These are phyloP conservation scores for Branchellion lobata DNA, from an alignment of 2,888 invertebrate genomes.

Conservation along the genomic window DNA sequence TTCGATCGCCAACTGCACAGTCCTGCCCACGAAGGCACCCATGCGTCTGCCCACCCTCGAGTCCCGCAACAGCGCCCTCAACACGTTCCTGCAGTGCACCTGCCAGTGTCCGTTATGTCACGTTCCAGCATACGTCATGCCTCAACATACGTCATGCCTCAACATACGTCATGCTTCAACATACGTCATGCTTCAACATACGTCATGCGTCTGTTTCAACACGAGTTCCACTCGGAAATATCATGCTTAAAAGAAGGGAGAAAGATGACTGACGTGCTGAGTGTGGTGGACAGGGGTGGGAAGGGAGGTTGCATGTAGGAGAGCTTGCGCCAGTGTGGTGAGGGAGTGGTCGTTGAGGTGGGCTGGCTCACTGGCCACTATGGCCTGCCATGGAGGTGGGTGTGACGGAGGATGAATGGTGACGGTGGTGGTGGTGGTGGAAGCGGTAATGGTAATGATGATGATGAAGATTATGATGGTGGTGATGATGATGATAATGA, in stretches of 20 bases:
- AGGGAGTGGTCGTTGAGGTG: background rate
- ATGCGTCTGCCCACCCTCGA: slow-evolving; percentile 75
- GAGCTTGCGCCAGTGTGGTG: background rate
- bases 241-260: too few relatives aligned
- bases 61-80: slow-evolving; percentile 78
- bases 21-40: slow-evolving; percentile 71
- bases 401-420: slow-evolving; percentile 53
- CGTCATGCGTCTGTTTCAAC: too few relatives aligned
- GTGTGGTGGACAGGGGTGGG: background rate
- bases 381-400: too few relatives aligned
- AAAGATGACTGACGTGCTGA: background rate
- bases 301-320: background rate
- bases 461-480: too few relatives aligned
- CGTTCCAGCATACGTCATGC: background rate
- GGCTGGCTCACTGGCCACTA: slow-evolving; percentile 74
- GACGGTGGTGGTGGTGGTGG: background rate
- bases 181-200: background rate
- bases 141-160: too few relatives aligned
- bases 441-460: too few relatives aligned
- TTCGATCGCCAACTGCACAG: slow-evolving; percentile 72
- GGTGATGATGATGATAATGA: too few relatives aligned
- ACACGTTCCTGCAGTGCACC: slow-evolving; percentile 81
- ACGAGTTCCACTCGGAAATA: background rate
- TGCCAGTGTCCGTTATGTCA: slow-evolving; percentile 46
- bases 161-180: background rate